phyloP scores from a whole-genome alignment of 2,888 invertebrate genomes.

The Crioceris asparagi region DNA sequence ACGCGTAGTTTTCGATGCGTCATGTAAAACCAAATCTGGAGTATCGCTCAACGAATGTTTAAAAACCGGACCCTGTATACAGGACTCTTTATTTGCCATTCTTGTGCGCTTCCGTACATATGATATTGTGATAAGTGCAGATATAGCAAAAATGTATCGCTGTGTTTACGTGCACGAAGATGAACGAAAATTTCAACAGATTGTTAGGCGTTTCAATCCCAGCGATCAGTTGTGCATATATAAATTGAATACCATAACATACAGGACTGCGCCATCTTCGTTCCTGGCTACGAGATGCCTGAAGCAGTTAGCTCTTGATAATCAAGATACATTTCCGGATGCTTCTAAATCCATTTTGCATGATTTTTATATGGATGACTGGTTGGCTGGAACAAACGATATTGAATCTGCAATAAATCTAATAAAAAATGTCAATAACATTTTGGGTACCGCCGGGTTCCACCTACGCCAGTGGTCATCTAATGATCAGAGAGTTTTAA shows the following conservation, averaged over 20 bases:
- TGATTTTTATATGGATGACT: constrained; percentile 19
- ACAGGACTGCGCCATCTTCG: constrained; percentile 19
- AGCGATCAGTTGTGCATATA: neutral
- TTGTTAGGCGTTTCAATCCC: neutral
- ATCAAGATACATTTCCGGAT: constrained; percentile 6
- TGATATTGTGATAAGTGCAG: too few species aligned
- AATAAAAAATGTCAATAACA: constrained; percentile 3
- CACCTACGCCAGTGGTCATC: constrained; percentile 15
- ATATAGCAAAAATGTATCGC: constrained; percentile 1
- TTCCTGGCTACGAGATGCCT: constrained; percentile 22
- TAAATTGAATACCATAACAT: constrained; percentile 13
- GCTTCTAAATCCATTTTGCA: constrained; percentile 11
- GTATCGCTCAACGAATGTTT: neutral
- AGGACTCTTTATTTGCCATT: too few species aligned
- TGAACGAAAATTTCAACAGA: neutral
- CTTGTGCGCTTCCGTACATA: too few species aligned
- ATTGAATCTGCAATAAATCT: constrained; percentile 4
- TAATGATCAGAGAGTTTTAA: constrained; percentile 9
- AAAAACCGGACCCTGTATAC: neutral
- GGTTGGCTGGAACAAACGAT: constrained; percentile 11
- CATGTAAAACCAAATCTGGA: neutral
- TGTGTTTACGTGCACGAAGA: neutral
- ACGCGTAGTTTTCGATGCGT: too few species aligned
- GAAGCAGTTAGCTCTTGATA: constrained; percentile 9
- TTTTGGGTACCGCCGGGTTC: constrained; percentile 9